Evolutionary conservation across 2,888 invertebrate genomes (phyloP).

Genomic region (Chymomyza amoena): DNA sequence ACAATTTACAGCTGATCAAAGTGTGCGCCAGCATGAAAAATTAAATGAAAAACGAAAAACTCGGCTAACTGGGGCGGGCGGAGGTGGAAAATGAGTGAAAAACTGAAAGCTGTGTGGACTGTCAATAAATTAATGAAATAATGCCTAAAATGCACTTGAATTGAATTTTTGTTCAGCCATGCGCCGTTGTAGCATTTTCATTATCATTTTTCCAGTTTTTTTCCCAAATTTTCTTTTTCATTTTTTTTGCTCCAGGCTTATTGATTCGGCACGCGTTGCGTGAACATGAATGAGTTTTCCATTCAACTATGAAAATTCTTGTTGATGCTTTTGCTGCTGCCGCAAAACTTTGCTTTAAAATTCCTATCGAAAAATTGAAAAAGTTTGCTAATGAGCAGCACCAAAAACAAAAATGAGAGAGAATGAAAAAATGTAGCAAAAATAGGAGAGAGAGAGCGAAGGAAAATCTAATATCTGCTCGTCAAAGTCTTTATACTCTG

Average conservation of each 20-base stretch:
- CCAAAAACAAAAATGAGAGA: not conserved
- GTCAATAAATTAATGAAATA: conserved; percentile 49
- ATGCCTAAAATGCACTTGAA: conserved; percentile 31
- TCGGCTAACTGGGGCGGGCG: not conserved
- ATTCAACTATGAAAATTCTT: conserved; percentile 46
- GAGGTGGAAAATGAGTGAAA: no score
- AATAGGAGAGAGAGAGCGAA: not conserved
- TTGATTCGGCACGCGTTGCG: conserved; percentile 38
- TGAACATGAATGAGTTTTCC: conserved; percentile 51
- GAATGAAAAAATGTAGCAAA: not conserved
- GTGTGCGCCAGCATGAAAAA: not conserved
- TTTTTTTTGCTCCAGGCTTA: conserved; percentile 22
- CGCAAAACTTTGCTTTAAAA: not conserved
- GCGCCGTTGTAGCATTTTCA: not conserved
- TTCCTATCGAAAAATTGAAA: not conserved
- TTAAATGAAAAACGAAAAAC: not conserved
- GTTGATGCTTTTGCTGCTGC: not conserved
- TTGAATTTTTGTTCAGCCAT: not conserved
- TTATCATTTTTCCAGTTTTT: not conserved
- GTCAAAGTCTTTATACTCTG: not conserved
- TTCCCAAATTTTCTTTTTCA: conserved; percentile 16
- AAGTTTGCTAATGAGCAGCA: not conserved
- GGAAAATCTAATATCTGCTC: not conserved
- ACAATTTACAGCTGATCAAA: not conserved
- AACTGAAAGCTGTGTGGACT: not conserved